phyloP scores from a whole-genome alignment of 2,113 vertebrate genomes.

The Lates calcarifer region DNA sequence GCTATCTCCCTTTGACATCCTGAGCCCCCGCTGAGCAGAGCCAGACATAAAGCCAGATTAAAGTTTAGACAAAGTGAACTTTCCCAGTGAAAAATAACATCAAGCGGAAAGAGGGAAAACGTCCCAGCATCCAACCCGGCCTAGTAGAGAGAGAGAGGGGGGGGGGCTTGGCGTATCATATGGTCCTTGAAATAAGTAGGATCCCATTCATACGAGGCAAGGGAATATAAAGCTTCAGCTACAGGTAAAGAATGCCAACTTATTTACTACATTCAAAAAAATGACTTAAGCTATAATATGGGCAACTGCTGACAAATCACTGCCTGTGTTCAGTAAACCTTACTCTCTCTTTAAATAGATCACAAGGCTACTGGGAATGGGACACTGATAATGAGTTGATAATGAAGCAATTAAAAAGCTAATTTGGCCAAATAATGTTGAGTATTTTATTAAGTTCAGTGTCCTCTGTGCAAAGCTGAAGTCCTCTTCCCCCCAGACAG shows the following conservation, averaged over 20 bases:
- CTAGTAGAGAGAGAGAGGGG: background rate
- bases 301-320: background rate
- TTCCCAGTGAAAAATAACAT: slow-evolving; percentile 44
- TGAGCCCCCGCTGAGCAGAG: slow-evolving; percentile 52
- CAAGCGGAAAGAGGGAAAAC: slow-evolving; percentile 29
- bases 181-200: slow-evolving; percentile 12
- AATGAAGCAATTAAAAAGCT: slow-evolving; percentile 27
- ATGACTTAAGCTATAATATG: background rate
- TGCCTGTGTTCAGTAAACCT: background rate
- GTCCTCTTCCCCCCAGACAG: slow-evolving; percentile 1
- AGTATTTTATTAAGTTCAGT: background rate
- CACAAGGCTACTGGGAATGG: background rate
- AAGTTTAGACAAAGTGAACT: slow-evolving; percentile 36
- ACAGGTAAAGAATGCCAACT: background rate
- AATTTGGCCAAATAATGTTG: background rate
- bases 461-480: slow-evolving; percentile 7
- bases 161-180: background rate
- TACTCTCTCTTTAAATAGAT: background rate
- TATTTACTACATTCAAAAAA: too few species aligned
- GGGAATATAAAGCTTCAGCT: background rate
- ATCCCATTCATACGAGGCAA: slow-evolving; percentile 10
- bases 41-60: slow-evolving; percentile 54
- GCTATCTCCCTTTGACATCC: slow-evolving; percentile 43
- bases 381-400: background rate
- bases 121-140: slow-evolving; percentile 21